Evolutionary conservation across 2,113 vertebrate genomes (phyloP).

Genomic region (Myxocyprinus asiaticus): DNA sequence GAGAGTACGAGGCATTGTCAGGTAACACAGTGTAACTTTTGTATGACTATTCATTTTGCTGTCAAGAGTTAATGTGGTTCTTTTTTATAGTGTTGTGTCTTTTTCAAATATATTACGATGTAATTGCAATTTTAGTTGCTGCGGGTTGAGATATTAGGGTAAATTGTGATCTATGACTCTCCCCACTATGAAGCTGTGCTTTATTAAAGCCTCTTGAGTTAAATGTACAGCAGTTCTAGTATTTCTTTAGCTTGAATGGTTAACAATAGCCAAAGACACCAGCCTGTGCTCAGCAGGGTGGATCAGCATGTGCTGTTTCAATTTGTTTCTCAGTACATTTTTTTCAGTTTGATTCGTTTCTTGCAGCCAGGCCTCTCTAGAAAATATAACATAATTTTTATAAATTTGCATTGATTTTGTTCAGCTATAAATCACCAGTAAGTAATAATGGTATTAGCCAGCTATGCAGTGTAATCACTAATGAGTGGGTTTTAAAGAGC

Average conservation of each 20-base stretch:
- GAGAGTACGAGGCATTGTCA: not conserved
- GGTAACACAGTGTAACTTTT: not conserved
- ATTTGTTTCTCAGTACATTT: not conserved
- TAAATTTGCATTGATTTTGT: slow-evolving; percentile 22
- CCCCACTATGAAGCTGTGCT: no score
- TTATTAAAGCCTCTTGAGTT: no score
- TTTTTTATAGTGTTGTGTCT: no score
- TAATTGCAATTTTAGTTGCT: no score
- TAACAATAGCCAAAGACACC: not conserved
- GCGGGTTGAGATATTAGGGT: no score
- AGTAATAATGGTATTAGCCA: slow-evolving; percentile 8
- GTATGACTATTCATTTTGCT: not conserved
- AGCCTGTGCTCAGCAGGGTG: not conserved
- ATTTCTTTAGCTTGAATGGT: not conserved
- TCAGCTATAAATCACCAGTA: not conserved
- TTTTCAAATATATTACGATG: no score
- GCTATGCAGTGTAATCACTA: not conserved
- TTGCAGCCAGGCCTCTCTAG: no score
- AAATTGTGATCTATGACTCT: no score
- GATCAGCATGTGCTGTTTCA: slow-evolving; percentile 17
- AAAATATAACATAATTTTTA: slow-evolving; percentile 11
- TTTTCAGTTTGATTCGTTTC: not conserved
- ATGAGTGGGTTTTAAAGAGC: not conserved
- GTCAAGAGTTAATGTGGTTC: not conserved
- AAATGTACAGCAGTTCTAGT: no score